Conservation (phyloP, 2,113 vertebrate genomes). For the Centropus bengalensis region DNA sequence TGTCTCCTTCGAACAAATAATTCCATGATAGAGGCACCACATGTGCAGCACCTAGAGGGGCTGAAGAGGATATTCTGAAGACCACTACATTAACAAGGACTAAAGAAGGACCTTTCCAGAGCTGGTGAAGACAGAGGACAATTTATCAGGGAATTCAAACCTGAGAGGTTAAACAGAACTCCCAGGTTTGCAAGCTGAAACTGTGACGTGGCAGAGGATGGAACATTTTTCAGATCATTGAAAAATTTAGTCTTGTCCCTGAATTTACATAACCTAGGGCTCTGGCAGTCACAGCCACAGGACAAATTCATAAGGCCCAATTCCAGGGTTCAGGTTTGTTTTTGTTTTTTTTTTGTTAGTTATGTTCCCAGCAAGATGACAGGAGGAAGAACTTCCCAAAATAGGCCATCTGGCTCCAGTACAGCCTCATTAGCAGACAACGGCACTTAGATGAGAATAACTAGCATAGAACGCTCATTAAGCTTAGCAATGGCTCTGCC, state of each 20-base stretch:
- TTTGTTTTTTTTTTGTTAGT: background rate
- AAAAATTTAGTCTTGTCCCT: background rate
- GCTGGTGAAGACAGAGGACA: background rate
- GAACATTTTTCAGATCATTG: background rate
- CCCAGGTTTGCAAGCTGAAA: background rate
- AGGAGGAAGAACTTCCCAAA: constrained; percentile 11
- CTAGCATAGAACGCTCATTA: background rate
- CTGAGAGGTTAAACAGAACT: background rate
- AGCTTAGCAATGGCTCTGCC: background rate
- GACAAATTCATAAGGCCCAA: background rate
- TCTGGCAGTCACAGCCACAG: background rate
- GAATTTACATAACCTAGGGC: background rate
- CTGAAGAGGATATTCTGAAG: background rate
- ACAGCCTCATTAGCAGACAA: constrained; percentile 43
- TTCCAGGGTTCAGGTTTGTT: background rate
- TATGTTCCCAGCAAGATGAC: background rate
- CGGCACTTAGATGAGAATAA: constrained; percentile 30
- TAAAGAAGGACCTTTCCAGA: background rate
- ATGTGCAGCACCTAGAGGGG: background rate
- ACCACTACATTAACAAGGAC: background rate
- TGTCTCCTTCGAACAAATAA: background rate
- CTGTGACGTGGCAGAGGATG: background rate
- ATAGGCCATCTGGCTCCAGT: constrained; percentile 39
- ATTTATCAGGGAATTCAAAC: background rate
- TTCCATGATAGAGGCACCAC: background rate